Conservation (phyloP, 1,140 invertebrate genomes). For the Drepana arcuata region DNA sequence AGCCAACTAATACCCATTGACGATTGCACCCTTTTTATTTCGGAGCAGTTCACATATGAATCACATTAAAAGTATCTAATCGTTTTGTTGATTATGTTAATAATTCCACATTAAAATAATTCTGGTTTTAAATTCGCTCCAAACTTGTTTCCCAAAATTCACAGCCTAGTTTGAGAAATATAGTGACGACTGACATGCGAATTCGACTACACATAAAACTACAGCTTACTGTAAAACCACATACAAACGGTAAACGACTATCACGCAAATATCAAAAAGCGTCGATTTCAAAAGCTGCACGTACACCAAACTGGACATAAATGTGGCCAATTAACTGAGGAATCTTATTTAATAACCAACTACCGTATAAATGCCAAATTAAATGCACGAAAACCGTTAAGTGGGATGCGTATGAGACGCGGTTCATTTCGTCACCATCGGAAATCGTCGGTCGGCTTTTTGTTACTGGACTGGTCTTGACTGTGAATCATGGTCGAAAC, state of each 20-base stretch:
- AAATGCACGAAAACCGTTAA: constrained; percentile 37
- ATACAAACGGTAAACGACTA: constrained; percentile 13
- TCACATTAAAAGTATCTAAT: constrained; percentile 1
- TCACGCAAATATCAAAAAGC: constrained; percentile 21
- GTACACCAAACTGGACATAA: constrained; percentile 27
- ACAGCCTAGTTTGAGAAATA: no score
- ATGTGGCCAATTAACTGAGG: constrained; percentile 33
- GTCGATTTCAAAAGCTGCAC: constrained; percentile 24
- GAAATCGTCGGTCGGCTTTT: constrained; percentile 28
- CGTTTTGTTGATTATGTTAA: not conserved
- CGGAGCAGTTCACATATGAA: not conserved
- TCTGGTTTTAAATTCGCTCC: no score
- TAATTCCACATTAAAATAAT: no score
- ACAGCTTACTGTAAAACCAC: constrained; percentile 17
- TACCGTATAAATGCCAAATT: constrained; percentile 39
- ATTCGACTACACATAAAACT: constrained; percentile 7
- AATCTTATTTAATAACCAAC: constrained; percentile 47
- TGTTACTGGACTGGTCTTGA: constrained; percentile 17
- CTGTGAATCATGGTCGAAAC: constrained; percentile 31
- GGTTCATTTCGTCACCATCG: constrained; percentile 28
- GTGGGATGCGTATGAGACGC: constrained; percentile 28
- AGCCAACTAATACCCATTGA: constrained; percentile 58
- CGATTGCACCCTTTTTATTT: constrained; percentile 19
- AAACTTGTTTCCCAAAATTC: no score
- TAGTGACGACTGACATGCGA: no score